Conservation (phyloP, 2,797 vertebrate species). For the Pagetopsis macropterus region DNA sequence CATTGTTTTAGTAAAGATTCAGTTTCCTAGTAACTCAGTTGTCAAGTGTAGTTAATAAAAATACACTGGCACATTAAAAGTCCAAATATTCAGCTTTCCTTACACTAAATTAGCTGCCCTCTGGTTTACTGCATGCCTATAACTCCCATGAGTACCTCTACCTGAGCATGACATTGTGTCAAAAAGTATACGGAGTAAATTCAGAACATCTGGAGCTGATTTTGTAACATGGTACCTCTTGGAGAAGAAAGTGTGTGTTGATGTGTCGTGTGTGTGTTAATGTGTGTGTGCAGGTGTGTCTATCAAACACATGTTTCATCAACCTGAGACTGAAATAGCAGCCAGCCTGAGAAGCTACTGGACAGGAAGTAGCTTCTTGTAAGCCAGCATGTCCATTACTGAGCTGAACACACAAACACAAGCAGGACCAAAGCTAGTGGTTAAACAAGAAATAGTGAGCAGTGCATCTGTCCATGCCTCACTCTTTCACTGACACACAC, state of each 20-base stretch:
- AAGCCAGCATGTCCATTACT: conserved; percentile 27
- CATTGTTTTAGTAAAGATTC: conserved; percentile 26
- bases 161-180: conserved; percentile 42
- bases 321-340: conserved; percentile 36
- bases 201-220: conserved; percentile 75
- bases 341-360: conserved; percentile 39
- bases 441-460: conserved; percentile 29
- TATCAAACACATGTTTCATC: conserved; percentile 55
- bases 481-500: conserved; percentile 4
- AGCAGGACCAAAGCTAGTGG: neutral
- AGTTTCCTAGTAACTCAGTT: conserved; percentile 23
- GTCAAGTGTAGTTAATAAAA: conserved; percentile 12
- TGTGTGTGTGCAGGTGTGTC: conserved; percentile 39
- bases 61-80: conserved; percentile 30
- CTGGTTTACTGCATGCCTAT: conserved; percentile 31
- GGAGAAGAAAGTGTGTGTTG: neutral
- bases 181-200: conserved; percentile 6
- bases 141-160: conserved; percentile 56
- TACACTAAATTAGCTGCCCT: conserved; percentile 18
- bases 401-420: neutral
- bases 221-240: conserved; percentile 32
- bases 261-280: conserved; percentile 21
- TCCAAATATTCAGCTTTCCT: conserved; percentile 15
- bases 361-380: conserved; percentile 4
- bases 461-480: conserved; percentile 6